Conservation (phyloP, 1,140 invertebrate species). For the Mylabris phalerata region DNA sequence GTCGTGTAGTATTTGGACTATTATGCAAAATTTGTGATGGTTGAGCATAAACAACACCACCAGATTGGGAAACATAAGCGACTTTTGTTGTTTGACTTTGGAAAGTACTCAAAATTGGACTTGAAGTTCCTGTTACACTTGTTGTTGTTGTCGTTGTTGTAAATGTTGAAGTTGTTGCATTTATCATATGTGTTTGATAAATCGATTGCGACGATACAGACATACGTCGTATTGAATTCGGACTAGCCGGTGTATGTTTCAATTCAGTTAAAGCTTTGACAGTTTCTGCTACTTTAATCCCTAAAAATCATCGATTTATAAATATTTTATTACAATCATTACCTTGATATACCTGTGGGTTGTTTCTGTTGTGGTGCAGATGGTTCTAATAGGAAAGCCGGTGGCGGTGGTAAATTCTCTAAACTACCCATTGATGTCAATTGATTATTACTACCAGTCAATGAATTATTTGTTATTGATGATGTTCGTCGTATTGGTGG, state of each 20-base stretch:
- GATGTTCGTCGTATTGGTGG: conserved; percentile 81
- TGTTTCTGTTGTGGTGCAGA: conserved; percentile 26
- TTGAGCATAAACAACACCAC: conserved; percentile 47
- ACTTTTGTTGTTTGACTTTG: conserved; percentile 46
- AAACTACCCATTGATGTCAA: conserved; percentile 34
- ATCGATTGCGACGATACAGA: conserved; percentile 36
- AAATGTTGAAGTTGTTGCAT: conserved; percentile 9
- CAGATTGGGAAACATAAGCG: conserved; percentile 38
- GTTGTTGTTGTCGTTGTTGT: conserved; percentile 28
- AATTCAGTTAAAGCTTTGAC: conserved; percentile 77
- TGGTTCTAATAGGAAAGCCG: conserved; percentile 69
- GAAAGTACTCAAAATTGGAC: conserved; percentile 45
- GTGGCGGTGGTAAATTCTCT: conserved; percentile 75
- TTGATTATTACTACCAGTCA: conserved; percentile 5
- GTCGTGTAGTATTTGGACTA: conserved; percentile 44
- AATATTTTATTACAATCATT: background rate
- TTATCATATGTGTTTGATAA: conserved; percentile 19
- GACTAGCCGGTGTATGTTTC: conserved; percentile 79
- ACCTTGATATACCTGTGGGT: background rate
- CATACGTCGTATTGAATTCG: conserved; percentile 62
- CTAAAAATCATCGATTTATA: conserved; percentile 19
- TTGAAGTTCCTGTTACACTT: conserved; percentile 34
- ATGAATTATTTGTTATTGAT: conserved; percentile 58
- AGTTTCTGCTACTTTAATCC: conserved; percentile 73
- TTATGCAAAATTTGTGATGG: conserved; percentile 46